A percentile compares a stretch with the other conserved stretches of the same genome.
Conservation (phyloP, 2,113 vertebrate species). For the Oncorhynchus mykiss region DNA sequence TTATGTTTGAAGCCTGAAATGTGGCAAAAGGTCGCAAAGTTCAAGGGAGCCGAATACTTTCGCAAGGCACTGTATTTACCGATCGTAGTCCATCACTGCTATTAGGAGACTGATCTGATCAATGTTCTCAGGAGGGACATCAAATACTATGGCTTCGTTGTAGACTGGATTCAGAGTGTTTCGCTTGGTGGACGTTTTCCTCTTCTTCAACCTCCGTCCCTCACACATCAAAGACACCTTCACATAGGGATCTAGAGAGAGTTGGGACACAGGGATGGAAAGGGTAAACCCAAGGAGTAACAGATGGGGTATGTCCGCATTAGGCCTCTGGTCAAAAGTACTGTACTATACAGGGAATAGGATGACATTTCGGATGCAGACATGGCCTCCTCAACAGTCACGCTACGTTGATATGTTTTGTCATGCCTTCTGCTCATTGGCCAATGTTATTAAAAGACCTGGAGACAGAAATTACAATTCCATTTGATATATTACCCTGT, state of each 20-base stretch:
- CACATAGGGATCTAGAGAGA: conserved; percentile 89
- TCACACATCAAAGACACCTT: conserved; percentile 98
- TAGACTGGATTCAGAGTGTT: conserved; percentile 97
- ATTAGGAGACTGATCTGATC: conserved; percentile 96
- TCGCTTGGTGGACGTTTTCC: conserved; percentile 97
- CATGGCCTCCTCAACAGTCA: not conserved
- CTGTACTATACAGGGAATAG: not conserved
- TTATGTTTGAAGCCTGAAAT: too few relatives aligned
- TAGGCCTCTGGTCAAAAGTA: not conserved
- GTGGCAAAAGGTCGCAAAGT: too few relatives aligned
- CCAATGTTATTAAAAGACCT: not conserved
- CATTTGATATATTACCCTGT: not conserved
- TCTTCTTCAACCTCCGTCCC: conserved; percentile 93
- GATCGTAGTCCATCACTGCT: conserved; percentile 99
- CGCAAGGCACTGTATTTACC: too few relatives aligned
- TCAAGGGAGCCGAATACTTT: too few relatives aligned
- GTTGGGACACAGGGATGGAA: not conserved
- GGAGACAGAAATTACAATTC: not conserved
- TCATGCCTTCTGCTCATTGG: not conserved
- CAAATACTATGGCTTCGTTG: conserved; percentile 99
- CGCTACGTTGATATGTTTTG: not conserved
- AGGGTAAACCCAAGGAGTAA: not conserved
- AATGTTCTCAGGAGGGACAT: conserved; percentile 96
- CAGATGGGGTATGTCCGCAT: not conserved
- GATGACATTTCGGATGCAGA: not conserved